Evolutionary conservation across 2,888 invertebrate species (phyloP).

Genomic region (Drosophila falleni): DNA sequence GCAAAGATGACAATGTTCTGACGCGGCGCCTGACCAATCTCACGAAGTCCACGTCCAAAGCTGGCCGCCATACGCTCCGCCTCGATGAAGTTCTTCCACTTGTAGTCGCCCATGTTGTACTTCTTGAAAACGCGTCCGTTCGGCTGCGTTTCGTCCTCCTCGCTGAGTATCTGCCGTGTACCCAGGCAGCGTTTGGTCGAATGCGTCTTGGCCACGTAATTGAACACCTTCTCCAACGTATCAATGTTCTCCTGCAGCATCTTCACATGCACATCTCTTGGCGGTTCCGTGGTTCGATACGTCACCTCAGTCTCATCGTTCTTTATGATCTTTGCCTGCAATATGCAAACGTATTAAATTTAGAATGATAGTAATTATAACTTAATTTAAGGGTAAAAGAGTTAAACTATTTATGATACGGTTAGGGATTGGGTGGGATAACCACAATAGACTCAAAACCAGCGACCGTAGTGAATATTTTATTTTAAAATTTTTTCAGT

Average conservation of each 20-base stretch:
- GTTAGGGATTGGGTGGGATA: constrained; percentile 1
- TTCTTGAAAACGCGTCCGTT: constrained; percentile 98
- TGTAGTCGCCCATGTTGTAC: constrained; percentile 97
- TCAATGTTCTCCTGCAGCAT: constrained; percentile 92
- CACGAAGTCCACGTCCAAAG: constrained; percentile 94
- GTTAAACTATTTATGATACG: neutral
- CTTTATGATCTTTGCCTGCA: constrained; percentile 90
- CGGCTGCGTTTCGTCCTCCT: constrained; percentile 97
- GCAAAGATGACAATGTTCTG: constrained; percentile 96
- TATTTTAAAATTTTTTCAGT: too few species aligned
- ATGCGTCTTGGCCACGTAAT: constrained; percentile 91
- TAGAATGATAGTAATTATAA: neutral
- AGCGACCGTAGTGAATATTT: neutral
- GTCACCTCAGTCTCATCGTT: constrained; percentile 89
- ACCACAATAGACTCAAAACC: neutral
- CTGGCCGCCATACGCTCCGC: constrained; percentile 90
- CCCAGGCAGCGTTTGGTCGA: constrained; percentile 92
- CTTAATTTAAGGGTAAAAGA: neutral
- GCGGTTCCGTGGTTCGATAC: constrained; percentile 90
- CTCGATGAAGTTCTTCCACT: constrained; percentile 94
- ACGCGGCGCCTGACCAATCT: constrained; percentile 90
- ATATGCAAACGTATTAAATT: constrained; percentile 27
- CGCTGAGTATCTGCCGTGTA: constrained; percentile 94
- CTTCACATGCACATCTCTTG: constrained; percentile 90
- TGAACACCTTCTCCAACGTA: constrained; percentile 93